Base-by-base conservation (phyloP, 2,797 vertebrate genomes). In the Chelon auratus region DNA sequence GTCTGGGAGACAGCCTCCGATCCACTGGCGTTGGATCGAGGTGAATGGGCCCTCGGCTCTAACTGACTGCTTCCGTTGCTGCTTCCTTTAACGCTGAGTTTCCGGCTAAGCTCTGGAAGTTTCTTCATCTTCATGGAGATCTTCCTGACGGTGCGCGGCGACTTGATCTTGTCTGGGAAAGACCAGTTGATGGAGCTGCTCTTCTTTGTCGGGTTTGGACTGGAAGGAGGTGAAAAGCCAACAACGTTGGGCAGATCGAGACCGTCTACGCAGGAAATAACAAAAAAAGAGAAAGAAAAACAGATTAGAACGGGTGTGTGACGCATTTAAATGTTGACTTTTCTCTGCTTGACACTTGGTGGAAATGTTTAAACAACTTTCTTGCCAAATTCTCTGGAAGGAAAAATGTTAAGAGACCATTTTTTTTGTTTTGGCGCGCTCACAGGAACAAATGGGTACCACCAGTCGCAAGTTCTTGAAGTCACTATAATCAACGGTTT, bases 61-160 rank as follows among this genome's bases (percentile, higher is more conserved):
- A 68, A 10, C 15, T 92, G 87, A 53, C 51, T 37, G 52, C 75
- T 43, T 7, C 83, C 86, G 0, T 51, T 89, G 64, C 65, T 77
- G 68, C 65, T 68, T 83, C 97, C 97, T 90, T 96, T 98, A 55
- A 97, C 93, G 0, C 96, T 97, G 81, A 98, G 93, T 78, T 99
- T 99, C 43, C 97, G 94, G 81, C 98, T 99, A 10, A 99, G 95
- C 81, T 99, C 98, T 3, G 98, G 98, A 56, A 99, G 94, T 82
- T 95, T 99, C 91, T 97, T 99, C 97, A 99, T 99, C 91, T 96
- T 99, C 96, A 99, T 98, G 50, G 97, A 99, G 85, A 99, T 96
- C 84, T 99, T 99, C 77, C 98, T 94, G 66, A 99, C 97, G 0
- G 97, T 99, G 80, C 96, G 94, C 1, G 98, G 98, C 72, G 98